Base-by-base conservation (phyloP, 2,797 vertebrate genomes). In the Rhynchonycteris naso region DNA sequence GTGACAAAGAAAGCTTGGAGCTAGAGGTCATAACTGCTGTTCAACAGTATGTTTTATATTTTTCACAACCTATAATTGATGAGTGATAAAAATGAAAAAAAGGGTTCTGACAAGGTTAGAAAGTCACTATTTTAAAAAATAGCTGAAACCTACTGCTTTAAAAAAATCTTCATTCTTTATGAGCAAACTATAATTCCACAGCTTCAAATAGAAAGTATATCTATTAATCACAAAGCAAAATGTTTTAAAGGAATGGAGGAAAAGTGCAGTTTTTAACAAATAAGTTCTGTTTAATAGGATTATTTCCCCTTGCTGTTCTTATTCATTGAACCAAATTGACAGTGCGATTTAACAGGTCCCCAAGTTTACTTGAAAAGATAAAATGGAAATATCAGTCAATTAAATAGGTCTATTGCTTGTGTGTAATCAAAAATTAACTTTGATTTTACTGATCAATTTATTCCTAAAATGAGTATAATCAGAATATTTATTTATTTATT, bases 31-130 rank as follows among this genome's bases (percentile, higher is more conserved):
- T 88, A 72, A 94, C 69, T 83, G 18, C 43, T 88, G 97, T 96
- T 97, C 91, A 82, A 54, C 33, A 92, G 66, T 79, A 50, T 22
- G 84, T 81, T 96, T 59, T 84, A 43, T 74, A 22, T 94, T 97
- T 97, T 93, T 43, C 28, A 96, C 94, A 97, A 94, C 56, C 58
- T 94, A 8, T 79, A 96, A 83, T 90, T 96, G 92, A 94, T 96
- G 83, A 96, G 61, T 35, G 92, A 91, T 83, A 97, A 91, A 96
- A 96, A 19, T 63, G 58, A 63, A 33, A n/a, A 94, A 87, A 28
- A 43, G 43, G 33, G 24, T 68, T 93, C 95, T 96, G 92, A 85
- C 54, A 84, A 96, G 56, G 93, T 9, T 95, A 86, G 93, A 97
- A 97, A 50, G 28, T 91, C 33, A 58, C 22, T n/a, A n/a, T 84